Evolutionary conservation across 53 echinoderm and acorn worm genomes (phyloP), one percentile per base, ranked within the genome.

Genomic region (Patiria pectinifera): DNA sequence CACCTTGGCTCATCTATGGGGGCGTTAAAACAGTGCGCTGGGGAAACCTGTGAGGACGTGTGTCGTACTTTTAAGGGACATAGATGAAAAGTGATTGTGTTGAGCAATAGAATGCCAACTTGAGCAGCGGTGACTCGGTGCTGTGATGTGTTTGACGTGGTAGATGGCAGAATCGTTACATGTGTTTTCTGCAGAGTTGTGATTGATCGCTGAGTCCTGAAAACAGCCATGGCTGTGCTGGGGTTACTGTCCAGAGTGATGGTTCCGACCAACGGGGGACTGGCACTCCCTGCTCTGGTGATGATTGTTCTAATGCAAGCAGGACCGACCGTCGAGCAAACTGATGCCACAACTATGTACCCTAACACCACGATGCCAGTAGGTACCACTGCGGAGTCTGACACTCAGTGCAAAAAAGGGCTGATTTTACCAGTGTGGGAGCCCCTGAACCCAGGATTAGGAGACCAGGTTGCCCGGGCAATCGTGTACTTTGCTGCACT

Each of bases 401-500:
- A 87, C 9, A 5, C 58, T 6, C 0, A 2, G 3, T 87, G 87
- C 60, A 87, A 47, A 62, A 2, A 1, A 3, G 96, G 96, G 47
- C 19, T 95, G 13, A 85, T 96, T 63, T 48, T 96, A 59, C 96
- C 96, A 23, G 25, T 95, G 47, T 96, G 96, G 96, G 5, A 53
- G 61, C 96, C 96, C 14, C 14, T 45, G 46, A 80, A 93, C 0
- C 69, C 93, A n/a, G 92, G 83, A 19, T 74, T 95, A 6, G 96
- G 96, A 72, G 99, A 98, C 86, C 93, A 89, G 83, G 82, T 95
- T 76, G 99, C 96, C 53, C 89, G 99, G 14, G 99, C 99, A 4
- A 96, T 96, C 43, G 95, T 98, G 48, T 98, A 95, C 94, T 98
- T 98, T 80, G 69, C 94, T 21, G 94, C 93, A 26, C 90, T 98